Base-by-base conservation (phyloP, 1,140 invertebrate genomes). In the Bombus cullumanus region DNA sequence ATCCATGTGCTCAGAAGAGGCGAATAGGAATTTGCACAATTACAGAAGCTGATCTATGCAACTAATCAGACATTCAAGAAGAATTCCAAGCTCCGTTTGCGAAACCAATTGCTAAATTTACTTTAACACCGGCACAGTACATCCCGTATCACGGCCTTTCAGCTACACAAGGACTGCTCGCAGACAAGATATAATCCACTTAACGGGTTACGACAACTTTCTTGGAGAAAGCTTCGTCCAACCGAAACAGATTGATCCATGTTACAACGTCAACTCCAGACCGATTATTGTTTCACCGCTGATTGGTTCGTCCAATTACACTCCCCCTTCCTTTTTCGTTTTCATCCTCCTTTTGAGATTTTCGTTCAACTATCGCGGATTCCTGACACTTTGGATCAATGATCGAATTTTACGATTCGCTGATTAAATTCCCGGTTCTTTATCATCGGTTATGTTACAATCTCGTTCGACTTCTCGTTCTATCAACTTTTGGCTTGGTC, bases 151-250 rank as follows among this genome's bases (percentile, higher is more conserved):
- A 9, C 31, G 22, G 31, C 25, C 41, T 28, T 53, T 66, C 81
- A 74, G 15, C 22, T 28, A 73, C n/a, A 43, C 68, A 1, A 74
- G 37, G 12, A 8, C 22, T 57, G 47, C 18, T 31, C 18, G 9
- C 6, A 8, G 47, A 53, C 18, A 53, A 71, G 37, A 62, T 47
- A 53, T 41, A 77, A 84, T 71, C 64, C 53, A 62, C 9, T 72
- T 84, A 72, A 84, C 53, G 39, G 37, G 39, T 79, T 68, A 43
- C 37, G 47, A 22, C 47, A 69, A 69, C 43, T 71, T 78, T 68
- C 66, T 53, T 28, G 6, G 4, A 22, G 59, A 34, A 34, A 15
- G 28, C 18, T n/a, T 3, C 2, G 41, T 62, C 12, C 53, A 31
- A 6, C 13, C 12, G 64, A 72, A 69, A 77, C 34, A 22, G 34